Base-by-base conservation (phyloP, 2,888 invertebrate genomes). In the Heliconius erato region DNA sequence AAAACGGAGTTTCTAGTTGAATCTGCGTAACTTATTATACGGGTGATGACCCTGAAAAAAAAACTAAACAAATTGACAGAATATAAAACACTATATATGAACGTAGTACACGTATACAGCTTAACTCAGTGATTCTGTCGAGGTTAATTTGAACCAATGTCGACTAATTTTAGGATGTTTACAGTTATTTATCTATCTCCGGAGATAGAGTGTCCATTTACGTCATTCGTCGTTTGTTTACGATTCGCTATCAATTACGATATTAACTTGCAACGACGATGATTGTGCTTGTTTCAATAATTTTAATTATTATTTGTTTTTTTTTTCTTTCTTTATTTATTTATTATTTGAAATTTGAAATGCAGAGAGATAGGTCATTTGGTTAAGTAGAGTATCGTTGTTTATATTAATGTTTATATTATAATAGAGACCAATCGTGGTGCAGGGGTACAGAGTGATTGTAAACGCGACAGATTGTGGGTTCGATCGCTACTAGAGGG, bases 221-320 rank as follows among this genome's bases (percentile, higher is more conserved):
- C 87, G 87, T 87, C 87, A 87, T 80, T 74, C 72, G 44, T n/a
- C 72, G 80, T 82, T 84, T 87, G 84, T 87, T 87, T 85, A 86
- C 83, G 81, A 82, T 79, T 81, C 12, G 63, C 82, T 88, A 89
- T 89, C 88, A 83, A 81, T 84, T 85, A 86, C 83, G 81, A 79
- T 87, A 80, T 86, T 76, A 77, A 76, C 72, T 81, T 77, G 54
- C 81, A 67, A 49, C 28, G 2, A 40, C 59, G 19, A 54, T 69
- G 19, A 44, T 49, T 79, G 49, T 69, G 68, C 28, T 71, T 35
- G 23, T 32, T 32, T 79, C 35, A 79, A 59, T 79, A 14, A 7
- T 74, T 28, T 63, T 67, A 40, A 44, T 74, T 32, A 67, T 86
- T 68, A 49, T 44, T 26, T 72, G 26, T 44, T 44, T 72, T n/a